phyloP scores from a whole-genome alignment of 1,140 invertebrate species.

The Reticulitermes speratus region DNA sequence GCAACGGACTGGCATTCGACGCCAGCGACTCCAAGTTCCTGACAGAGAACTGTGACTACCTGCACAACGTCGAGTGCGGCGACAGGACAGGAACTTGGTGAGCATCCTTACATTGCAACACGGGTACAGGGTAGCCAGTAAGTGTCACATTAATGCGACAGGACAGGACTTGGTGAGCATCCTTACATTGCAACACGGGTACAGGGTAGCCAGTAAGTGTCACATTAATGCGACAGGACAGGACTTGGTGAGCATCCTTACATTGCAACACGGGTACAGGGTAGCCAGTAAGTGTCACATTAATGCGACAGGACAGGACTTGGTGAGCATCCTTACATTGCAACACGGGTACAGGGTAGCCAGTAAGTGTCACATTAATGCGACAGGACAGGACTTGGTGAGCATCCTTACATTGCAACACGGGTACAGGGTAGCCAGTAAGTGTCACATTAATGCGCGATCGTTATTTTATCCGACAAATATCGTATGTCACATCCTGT shows the following conservation, averaged over 20 bases:
- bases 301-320: constrained; percentile 76
- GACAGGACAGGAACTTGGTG: constrained; percentile 79
- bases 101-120: constrained; percentile 39
- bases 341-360: too few species aligned
- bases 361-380: constrained; percentile 40
- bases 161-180: constrained; percentile 74
- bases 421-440: too few species aligned
- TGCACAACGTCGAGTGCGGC: constrained; percentile 93
- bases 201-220: too few species aligned
- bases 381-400: constrained; percentile 80
- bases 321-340: constrained; percentile 54
- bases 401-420: constrained; percentile 39
- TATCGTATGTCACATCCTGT: too few species aligned
- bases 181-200: too few species aligned
- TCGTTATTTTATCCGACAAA: too few species aligned
- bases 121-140: too few species aligned
- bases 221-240: constrained; percentile 62
- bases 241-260: constrained; percentile 67
- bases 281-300: too few species aligned
- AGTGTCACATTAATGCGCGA: too few species aligned
- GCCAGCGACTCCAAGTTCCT: constrained; percentile 83
- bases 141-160: constrained; percentile 54
- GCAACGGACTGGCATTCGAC: constrained; percentile 91
- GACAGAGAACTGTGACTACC: constrained; percentile 92
- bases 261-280: too few species aligned